A percentile compares a stretch with the other conserved stretches of the same genome.
phyloP scores from a whole-genome alignment of 2,113 vertebrate species.

The mouse (Mus musculus) region DNA sequence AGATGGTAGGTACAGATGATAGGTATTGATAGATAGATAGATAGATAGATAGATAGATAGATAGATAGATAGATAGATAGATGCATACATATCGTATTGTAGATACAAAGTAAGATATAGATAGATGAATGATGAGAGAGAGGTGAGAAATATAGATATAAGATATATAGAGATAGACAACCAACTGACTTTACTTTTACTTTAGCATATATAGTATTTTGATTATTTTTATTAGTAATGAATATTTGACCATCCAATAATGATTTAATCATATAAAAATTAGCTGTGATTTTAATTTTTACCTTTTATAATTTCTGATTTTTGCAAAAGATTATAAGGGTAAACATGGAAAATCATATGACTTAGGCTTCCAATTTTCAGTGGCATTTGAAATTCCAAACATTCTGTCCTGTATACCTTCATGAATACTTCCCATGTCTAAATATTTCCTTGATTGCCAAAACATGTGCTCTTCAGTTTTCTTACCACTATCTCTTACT shows the following conservation, averaged over 20 bases:
- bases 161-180: not conserved
- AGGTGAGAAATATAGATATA: not conserved
- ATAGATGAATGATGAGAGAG: not conserved
- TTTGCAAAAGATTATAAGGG: not conserved
- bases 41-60: no score
- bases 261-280: not conserved
- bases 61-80: no score
- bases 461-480: not conserved
- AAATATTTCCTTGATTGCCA: not conserved
- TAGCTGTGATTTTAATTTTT: not conserved
- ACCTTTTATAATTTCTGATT: not conserved
- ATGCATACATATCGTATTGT: not conserved
- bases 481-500: not conserved
- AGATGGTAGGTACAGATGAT: no score
- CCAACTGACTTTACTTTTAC: not conserved
- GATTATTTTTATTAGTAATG: not conserved
- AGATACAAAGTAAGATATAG: not conserved
- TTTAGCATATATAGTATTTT: not conserved
- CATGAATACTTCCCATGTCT: not conserved
- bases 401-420: not conserved
- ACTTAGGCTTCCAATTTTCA: slow-evolving; percentile 30
- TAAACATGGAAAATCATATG: not conserved
- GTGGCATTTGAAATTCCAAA: not conserved
- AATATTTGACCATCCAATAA: slow-evolving; percentile 37
- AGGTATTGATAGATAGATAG: no score